Base-by-base conservation (phyloP, 2,888 invertebrate species). In the Tipula helvola region DNA sequence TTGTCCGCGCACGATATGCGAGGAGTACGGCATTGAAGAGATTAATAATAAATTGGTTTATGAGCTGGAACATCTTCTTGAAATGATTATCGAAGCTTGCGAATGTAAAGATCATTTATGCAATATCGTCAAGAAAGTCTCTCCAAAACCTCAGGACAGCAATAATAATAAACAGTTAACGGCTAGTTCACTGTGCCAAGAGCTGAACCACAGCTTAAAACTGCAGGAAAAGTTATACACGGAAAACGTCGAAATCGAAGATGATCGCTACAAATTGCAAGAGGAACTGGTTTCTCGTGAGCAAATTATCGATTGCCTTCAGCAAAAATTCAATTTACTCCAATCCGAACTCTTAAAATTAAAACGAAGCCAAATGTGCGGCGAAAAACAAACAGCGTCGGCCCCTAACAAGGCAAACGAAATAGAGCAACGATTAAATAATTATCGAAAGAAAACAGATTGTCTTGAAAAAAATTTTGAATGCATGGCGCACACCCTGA, bases 221-320 rank as follows among this genome's bases (percentile, higher is more conserved):
- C 16, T 95, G 93, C 95, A 95, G 89, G 95, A 95, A 90, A 94
- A 93, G 90, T 91, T 95, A 86, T 94, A 93, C 0, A 92, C 93
- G 5, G 95, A 95, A 90, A 95, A 95, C 90, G 94, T 94, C 13
- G 93, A 94, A 89, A 91, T 95, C 88, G 95, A 95, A 91, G 93
- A 93, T 86, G 94, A 93, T 90, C 94, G 94, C 94, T 95, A 90
- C 88, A 86, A 86, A 42, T 85, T 89, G 13, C 87, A 88, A 86
- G 87, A 88, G 44, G 87, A 88, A 86, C 10, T 88, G 7, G 71
- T 87, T 12, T 10, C 47, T 5, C 86, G 87, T 8, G 88, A 88
- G 42, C 83, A 86, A 12, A 13, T 87, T 28, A 87, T 88, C 18
- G 88, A 88, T 12, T 47, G 85, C 7, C 71, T 88, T n/a, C 87